phyloP scores from a whole-genome alignment of 2,797 vertebrate species.

The Sebastes vulpes region DNA sequence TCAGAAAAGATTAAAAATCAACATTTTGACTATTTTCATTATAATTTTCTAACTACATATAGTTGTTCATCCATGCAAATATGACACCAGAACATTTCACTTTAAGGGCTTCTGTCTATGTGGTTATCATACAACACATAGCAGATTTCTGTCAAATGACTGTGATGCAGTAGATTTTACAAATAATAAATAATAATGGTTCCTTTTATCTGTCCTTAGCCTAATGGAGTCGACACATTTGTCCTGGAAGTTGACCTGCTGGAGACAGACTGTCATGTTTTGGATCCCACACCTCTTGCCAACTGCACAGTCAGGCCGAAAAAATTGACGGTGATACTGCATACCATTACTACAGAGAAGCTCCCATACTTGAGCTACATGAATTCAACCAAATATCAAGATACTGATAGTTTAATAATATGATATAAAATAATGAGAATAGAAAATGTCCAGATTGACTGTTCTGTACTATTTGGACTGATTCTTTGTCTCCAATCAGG shows the following conservation, averaged over 20 bases:
- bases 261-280: conserved; percentile 85
- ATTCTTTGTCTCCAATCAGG: conserved; percentile 60
- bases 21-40: background rate
- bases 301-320: conserved; percentile 85
- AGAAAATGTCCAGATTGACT: background rate
- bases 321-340: conserved; percentile 70
- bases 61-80: background rate
- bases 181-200: background rate
- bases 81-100: background rate
- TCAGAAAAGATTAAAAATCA: background rate
- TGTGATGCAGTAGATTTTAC: background rate
- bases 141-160: background rate
- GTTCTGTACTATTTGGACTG: background rate
- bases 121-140: background rate
- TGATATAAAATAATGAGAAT: background rate
- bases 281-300: conserved; percentile 81
- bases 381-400: background rate
- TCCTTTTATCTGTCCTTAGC: conserved; percentile 44
- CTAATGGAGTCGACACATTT: conserved; percentile 56
- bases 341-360: background rate
- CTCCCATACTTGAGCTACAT: background rate
- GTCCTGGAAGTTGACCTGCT: conserved; percentile 83
- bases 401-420: background rate
- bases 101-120: background rate
- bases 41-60: background rate